phyloP scores from a whole-genome alignment of 2,113 vertebrate genomes.

The Casuarius casuarius region DNA sequence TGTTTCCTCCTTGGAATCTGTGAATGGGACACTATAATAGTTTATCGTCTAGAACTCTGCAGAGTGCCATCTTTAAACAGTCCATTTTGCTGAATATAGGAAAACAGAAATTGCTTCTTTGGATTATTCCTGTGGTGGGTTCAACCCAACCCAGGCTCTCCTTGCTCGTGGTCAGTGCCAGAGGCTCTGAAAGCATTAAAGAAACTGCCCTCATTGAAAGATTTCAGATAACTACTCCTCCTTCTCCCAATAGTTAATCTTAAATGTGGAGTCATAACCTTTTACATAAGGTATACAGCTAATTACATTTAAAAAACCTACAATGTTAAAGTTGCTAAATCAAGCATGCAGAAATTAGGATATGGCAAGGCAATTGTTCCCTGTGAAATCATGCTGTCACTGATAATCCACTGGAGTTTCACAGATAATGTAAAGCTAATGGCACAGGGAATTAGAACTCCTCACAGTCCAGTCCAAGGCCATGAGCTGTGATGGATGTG shows the following conservation, averaged over 20 bases:
- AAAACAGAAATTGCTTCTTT: neutral
- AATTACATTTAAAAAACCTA: neutral
- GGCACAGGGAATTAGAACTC: neutral
- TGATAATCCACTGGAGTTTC: neutral
- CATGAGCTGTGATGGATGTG: neutral
- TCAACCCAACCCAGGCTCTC: neutral
- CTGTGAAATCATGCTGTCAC: neutral
- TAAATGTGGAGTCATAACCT: neutral
- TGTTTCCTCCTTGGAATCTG: neutral
- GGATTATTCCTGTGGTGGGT: neutral
- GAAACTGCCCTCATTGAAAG: neutral
- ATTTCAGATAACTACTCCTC: neutral
- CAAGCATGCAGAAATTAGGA: neutral
- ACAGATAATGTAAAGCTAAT: neutral
- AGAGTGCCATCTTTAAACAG: neutral
- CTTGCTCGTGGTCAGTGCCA: neutral
- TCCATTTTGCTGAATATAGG: neutral
- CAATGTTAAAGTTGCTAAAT: neutral
- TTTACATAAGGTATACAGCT: neutral
- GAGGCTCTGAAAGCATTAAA: neutral
- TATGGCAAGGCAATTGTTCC: neutral
- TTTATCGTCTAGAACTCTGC: neutral
- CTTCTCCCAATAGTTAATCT: neutral
- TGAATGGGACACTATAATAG: neutral
- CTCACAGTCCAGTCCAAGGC: neutral